Conservation (phyloP, 2,113 vertebrate genomes). For the Rhinoptilus africanus region DNA sequence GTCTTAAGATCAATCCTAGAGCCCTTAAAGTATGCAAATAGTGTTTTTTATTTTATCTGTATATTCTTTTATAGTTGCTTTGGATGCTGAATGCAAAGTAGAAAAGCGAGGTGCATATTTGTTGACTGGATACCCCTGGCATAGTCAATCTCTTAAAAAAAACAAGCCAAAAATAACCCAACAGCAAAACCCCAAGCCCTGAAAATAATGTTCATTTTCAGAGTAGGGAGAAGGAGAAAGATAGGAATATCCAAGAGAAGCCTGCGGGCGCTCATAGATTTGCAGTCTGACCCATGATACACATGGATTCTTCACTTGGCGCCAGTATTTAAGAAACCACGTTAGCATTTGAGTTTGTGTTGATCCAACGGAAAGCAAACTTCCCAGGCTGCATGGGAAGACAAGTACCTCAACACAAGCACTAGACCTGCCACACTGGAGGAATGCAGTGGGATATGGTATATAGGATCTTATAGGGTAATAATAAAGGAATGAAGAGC, state of each 20-base stretch:
- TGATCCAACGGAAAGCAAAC: not conserved
- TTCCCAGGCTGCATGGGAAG: not conserved
- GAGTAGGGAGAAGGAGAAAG: not conserved
- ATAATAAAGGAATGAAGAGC: not conserved
- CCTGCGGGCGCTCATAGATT: not conserved
- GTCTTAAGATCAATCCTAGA: not conserved
- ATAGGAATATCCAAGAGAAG: not conserved
- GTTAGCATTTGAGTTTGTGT: not conserved
- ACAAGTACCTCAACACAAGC: not conserved
- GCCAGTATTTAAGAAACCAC: not conserved
- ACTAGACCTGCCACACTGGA: not conserved
- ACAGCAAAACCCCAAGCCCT: not conserved
- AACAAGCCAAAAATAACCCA: not conserved
- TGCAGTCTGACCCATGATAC: not conserved
- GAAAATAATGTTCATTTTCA: not conserved
- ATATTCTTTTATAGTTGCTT: not conserved
- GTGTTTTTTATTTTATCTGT: not conserved
- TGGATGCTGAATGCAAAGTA: not conserved
- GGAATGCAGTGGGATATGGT: not conserved
- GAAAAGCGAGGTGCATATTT: not conserved
- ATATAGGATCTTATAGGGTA: not conserved
- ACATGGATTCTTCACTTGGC: not conserved
- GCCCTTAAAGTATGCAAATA: not conserved
- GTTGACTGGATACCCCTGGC: not conserved
- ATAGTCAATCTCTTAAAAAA: not conserved